phyloP scores from a whole-genome alignment of 1,140 invertebrate species.

The Plectus sambesii region DNA sequence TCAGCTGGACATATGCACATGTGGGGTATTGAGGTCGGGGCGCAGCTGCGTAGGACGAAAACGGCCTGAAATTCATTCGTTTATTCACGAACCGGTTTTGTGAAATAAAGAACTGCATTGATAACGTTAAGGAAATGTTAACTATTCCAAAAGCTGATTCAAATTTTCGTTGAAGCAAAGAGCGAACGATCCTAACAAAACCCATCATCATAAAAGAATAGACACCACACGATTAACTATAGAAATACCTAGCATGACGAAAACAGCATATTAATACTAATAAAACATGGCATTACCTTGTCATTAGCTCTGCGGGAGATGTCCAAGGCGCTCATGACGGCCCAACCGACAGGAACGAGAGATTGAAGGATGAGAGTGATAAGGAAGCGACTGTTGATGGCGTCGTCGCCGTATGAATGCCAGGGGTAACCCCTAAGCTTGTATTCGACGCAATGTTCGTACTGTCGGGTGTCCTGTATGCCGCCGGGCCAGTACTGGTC shows the following conservation, averaged over 20 bases:
- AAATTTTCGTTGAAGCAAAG: too few species aligned
- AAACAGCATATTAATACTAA: too few species aligned
- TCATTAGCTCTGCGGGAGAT: conserved; percentile 6
- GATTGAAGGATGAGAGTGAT: background rate
- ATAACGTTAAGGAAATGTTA: too few species aligned
- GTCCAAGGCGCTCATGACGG: conserved; percentile 9
- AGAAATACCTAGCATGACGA: too few species aligned
- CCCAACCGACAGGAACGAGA: conserved; percentile 5
- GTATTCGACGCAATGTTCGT: conserved; percentile 3
- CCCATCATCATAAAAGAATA: background rate
- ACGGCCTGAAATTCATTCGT: too few species aligned
- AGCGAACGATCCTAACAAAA: background rate
- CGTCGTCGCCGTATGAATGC: conserved; percentile 1
- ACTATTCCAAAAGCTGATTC: too few species aligned
- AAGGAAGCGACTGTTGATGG: conserved; percentile 4
- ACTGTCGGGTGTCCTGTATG: background rate
- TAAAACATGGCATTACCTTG: too few species aligned
- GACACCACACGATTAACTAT: too few species aligned
- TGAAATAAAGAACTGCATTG: too few species aligned
- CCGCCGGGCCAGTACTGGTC: conserved; percentile 1
- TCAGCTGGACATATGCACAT: conserved; percentile 7
- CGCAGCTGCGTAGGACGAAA: conserved; percentile 6
- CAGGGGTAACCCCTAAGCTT: conserved; percentile 12
- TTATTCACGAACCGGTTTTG: too few species aligned
- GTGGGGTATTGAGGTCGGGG: conserved; percentile 8